Conservation (phyloP, 2,888 invertebrate genomes). For the Hypomecis punctinalis region DNA sequence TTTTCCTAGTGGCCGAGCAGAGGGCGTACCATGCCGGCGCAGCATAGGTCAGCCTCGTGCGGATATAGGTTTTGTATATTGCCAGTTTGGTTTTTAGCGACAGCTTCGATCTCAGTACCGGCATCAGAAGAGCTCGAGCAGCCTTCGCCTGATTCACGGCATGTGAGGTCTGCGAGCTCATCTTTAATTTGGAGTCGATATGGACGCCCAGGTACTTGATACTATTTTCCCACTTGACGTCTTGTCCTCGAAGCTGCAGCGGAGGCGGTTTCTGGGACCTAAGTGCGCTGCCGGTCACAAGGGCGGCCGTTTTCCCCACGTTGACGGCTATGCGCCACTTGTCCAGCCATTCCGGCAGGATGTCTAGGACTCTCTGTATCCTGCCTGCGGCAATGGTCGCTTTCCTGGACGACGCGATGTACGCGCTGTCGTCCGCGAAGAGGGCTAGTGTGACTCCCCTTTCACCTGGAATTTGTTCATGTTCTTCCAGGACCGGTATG, state of each 20-base stretch:
- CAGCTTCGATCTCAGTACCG: constrained; percentile 36
- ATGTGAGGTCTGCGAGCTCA: constrained; percentile 32
- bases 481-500: constrained; percentile 32
- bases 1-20: not conserved
- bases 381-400: not conserved
- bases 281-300: not conserved
- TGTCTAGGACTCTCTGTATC: constrained; percentile 29
- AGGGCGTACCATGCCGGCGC: constrained; percentile 28
- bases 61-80: constrained; percentile 39
- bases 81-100: constrained; percentile 38
- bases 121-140: constrained; percentile 27
- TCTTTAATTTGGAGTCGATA: constrained; percentile 36
- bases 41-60: constrained; percentile 38
- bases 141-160: constrained; percentile 18
- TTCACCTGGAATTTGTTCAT: not conserved
- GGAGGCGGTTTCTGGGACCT: not conserved
- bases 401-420: constrained; percentile 2
- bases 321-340: constrained; percentile 37
- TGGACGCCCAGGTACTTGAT: constrained; percentile 41
- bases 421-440: constrained; percentile 19
- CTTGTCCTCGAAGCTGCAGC: constrained; percentile 16
- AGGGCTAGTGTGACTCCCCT: constrained; percentile 15
- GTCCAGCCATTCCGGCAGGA: constrained; percentile 37
- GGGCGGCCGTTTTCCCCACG: constrained; percentile 40
- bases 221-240: constrained; percentile 23